These are phyloP conservation scores for Bos javanicus DNA, from an alignment of 2,113 vertebrate species.

Conservation along the genomic window DNA sequence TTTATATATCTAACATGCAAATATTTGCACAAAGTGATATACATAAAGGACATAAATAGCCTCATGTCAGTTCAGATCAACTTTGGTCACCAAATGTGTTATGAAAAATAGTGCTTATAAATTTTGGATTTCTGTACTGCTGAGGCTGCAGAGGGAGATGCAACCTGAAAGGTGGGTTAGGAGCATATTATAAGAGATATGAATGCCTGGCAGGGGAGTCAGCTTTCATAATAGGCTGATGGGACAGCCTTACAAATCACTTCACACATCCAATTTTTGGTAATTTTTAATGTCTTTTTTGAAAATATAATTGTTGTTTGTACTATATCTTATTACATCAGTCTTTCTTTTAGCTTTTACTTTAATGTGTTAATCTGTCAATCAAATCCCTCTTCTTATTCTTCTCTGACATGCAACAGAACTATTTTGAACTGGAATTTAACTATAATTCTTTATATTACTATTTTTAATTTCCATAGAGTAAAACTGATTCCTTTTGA, in stretches of 20 bases:
- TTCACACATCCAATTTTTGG: not conserved
- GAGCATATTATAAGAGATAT: not conserved
- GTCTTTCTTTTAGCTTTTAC: not conserved
- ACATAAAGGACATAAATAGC: not conserved
- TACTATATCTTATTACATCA: not conserved
- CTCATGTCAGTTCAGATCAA: not conserved
- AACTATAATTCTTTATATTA: not conserved
- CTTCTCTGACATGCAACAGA: not conserved
- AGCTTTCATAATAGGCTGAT: not conserved
- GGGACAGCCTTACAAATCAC: not conserved
- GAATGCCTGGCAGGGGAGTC: not conserved
- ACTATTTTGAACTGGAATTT: not conserved
- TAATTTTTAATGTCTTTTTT: not conserved
- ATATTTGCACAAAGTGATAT: not conserved
- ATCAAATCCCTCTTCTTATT: not conserved
- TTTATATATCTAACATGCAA: not conserved
- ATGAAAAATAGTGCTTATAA: not conserved
- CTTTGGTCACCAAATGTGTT: not conserved
- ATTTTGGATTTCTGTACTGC: not conserved
- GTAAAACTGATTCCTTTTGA: not conserved
- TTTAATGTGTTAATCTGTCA: not conserved
- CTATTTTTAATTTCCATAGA: not conserved
- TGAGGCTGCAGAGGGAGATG: not conserved
- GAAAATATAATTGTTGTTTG: conserved; percentile 14
- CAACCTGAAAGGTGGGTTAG: not conserved